Evolutionary conservation across 2,888 invertebrate genomes (phyloP), one percentile per base, ranked within the genome.

Genomic region (Drosophila niveifrons): DNA sequence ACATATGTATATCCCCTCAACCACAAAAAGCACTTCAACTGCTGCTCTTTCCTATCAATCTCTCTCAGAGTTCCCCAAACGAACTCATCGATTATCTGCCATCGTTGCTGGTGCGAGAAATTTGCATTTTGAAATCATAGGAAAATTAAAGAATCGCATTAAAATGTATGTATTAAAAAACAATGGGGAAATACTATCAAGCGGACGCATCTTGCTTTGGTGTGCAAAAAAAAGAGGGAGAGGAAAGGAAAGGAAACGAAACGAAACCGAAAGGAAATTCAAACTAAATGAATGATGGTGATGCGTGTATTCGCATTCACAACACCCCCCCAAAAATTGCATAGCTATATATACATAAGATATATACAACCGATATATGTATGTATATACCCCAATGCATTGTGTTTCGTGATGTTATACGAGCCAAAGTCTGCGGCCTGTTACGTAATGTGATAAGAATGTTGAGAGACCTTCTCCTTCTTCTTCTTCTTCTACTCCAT

Each of bases 401-500:
- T 57, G 56, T 52, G 51, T 43, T 63, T 53, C 39, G 36, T 36
- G 15, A 57, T 72, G 86, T 80, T 83, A 86, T 88, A 78, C 39
- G 82, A 86, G 66, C 75, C 72, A 57, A 75, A 87, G 86, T 86
- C 86, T 88, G 88, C 84, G 86, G 88, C 89, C 79, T 78, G 85
- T 78, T 75, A 79, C 72, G 86, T 86, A 88, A 86, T 87, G 74
- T 80, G 89, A 86, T 86, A 86, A 88, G 86, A 87, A 87, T 78
- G 74, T 63, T 23, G 23, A 23, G 23, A 23, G 23, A 23, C 23
- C 23, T 23, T 6, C 23, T 23, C 6, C 23, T 4, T 23, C 6
- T 23, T 6, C n/a, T n/a, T n/a, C n/a, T n/a, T n/a, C 23, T 23
- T 23, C 23, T 6, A 23, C 23, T 1, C 23, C 6, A 23, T 23